Evolutionary conservation across 2,113 vertebrate species (phyloP).

Genomic region (Sylvietta virens): DNA sequence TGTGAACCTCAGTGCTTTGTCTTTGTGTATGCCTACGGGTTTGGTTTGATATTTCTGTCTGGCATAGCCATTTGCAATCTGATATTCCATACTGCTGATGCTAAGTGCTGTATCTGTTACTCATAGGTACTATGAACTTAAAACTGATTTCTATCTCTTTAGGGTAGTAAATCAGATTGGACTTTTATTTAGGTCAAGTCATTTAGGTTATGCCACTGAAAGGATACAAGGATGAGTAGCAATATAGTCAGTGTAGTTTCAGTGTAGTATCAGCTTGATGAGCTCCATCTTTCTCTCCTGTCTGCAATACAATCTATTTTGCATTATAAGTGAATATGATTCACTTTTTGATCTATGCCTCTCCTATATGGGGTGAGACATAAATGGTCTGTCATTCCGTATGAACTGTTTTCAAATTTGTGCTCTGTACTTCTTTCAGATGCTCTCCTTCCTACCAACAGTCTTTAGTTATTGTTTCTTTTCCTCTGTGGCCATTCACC

Average conservation of each 20-base stretch:
- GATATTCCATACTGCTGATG: not conserved
- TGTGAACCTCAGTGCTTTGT: not conserved
- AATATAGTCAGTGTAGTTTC: not conserved
- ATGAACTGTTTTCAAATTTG: not conserved
- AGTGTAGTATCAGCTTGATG: not conserved
- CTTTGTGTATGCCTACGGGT: not conserved
- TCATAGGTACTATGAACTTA: not conserved
- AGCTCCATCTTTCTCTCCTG: not conserved
- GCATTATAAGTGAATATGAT: not conserved
- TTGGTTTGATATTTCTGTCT: not conserved
- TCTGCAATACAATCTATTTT: not conserved
- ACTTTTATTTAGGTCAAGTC: not conserved
- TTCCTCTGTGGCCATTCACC: not conserved
- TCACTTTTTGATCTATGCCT: not conserved
- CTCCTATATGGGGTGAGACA: not conserved
- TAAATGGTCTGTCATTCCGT: not conserved
- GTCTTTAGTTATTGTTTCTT: not conserved
- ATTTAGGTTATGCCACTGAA: not conserved
- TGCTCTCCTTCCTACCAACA: not conserved
- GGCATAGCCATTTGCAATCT: not conserved
- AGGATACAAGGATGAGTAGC: not conserved
- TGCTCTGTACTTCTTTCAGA: not conserved
- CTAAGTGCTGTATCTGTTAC: not conserved
- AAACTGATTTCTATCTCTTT: not conserved
- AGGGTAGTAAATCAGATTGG: not conserved